phyloP scores from a whole-genome alignment of 2,888 invertebrate species.

The Hyposoter dolosus region DNA sequence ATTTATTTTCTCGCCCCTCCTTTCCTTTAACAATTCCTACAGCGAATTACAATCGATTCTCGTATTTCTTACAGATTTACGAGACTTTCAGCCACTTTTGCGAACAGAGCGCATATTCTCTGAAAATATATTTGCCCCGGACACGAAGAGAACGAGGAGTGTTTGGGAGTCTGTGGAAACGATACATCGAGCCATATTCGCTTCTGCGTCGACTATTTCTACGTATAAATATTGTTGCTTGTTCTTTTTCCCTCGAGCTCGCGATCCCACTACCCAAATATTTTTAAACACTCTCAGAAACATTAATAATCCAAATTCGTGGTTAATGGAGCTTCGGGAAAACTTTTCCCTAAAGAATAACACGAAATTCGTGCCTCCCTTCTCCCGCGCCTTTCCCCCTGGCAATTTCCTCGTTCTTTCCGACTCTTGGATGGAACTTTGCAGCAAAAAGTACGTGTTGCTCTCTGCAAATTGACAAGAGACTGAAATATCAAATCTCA shows the following conservation, averaged over 20 bases:
- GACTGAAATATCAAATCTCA: conserved; percentile 27
- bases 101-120: conserved; percentile 12
- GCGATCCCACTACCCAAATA: background rate
- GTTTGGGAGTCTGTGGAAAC: background rate
- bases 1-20: conserved; percentile 17
- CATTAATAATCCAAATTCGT: background rate
- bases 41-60: conserved; percentile 33
- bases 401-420: background rate
- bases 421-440: background rate
- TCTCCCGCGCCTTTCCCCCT: background rate
- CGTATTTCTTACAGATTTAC: conserved; percentile 63
- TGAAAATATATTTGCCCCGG: background rate
- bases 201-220: background rate
- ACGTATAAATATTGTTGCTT: background rate
- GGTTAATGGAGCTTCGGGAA: background rate
- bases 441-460: background rate
- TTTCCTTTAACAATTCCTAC: background rate
- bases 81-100: conserved; percentile 44
- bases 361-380: background rate
- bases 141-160: background rate
- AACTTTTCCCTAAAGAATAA: background rate
- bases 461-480: conserved; percentile 7
- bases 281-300: background rate
- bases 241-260: background rate
- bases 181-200: conserved; percentile 13